Evolutionary conservation across 2,888 invertebrate genomes (phyloP).

Genomic region (Aromia moschata): DNA sequence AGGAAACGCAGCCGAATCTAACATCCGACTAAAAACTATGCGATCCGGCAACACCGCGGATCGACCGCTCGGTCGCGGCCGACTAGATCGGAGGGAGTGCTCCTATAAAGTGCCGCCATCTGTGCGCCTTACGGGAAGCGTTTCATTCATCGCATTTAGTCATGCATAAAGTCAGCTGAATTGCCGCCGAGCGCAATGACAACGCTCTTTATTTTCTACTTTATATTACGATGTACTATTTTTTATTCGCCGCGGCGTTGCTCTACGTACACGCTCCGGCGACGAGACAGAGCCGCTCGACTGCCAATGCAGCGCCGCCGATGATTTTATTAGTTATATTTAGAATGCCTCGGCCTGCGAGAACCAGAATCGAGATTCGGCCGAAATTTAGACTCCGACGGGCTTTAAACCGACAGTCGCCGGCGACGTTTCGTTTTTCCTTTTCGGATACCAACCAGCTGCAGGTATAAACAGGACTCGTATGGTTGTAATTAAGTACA

Average conservation of each 20-base stretch:
- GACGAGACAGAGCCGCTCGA: too few species aligned
- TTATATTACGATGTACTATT: slow-evolving; percentile 34
- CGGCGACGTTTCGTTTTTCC: neutral
- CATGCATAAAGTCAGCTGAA: slow-evolving; percentile 41
- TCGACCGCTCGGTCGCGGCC: neutral
- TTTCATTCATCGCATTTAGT: slow-evolving; percentile 37
- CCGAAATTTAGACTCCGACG: too few species aligned
- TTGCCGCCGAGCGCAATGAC: slow-evolving; percentile 35
- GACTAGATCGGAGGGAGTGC: slow-evolving; percentile 9
- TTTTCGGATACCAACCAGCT: neutral
- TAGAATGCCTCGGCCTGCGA: slow-evolving; percentile 3
- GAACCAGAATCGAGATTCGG: neutral
- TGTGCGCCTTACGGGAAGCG: slow-evolving; percentile 30
- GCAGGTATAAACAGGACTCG: neutral
- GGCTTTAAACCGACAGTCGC: neutral
- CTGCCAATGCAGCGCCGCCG: too few species aligned
- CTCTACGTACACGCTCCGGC: slow-evolving; percentile 13
- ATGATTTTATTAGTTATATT: slow-evolving; percentile 8
- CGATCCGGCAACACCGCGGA: slow-evolving; percentile 21
- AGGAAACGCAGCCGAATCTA: too few species aligned
- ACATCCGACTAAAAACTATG: too few species aligned
- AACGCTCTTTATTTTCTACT: slow-evolving; percentile 35
- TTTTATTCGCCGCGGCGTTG: slow-evolving; percentile 6
- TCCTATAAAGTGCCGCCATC: slow-evolving; percentile 37
- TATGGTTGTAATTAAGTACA: neutral